Evolutionary conservation across 1,140 invertebrate genomes (phyloP), one percentile per base, ranked within the genome.

Genomic region (Hypsibius dujardini): DNA sequence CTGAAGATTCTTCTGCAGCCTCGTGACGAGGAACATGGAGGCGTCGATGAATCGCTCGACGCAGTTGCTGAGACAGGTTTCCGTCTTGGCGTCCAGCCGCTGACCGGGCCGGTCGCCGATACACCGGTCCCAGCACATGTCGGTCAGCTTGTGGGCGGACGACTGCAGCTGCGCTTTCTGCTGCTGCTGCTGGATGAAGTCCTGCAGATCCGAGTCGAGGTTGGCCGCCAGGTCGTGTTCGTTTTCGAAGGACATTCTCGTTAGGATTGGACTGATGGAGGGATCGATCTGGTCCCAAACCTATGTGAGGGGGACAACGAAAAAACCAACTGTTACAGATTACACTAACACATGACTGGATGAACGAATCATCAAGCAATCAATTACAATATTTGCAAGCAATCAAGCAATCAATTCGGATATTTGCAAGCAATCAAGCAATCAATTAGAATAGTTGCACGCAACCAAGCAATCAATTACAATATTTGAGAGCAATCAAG

Each of bases 101-200:
- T 83, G 84, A 73, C 86, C 84, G 45, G 90, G 89, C 77, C 91
- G 91, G 46, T 91, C 90, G 3, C 62, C 62, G 1, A 95, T 84
- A 78, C 93, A 95, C 79, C 90, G 90, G 14, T 95, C 92, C 92
- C 92, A 96, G 79, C 93, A 96, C 71, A 90, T 85, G 76, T 93
- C 90, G 75, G 90, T 93, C 78, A 95, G 87, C 78, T 89, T 87
- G 76, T 92, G 88, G 75, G 92, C 87, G 89, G 92, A 79, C 70
- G 82, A 84, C 85, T 86, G 78, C 60, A 74, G 73, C 71, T 70
- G 86, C 7, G 88, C 88, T 79, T 88, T 90, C 79, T 92, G 89
- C 76, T 91, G 90, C 79, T 92, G 90, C n/a, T 85, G 83, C 79
- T 88, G 81, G 2, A 92, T 78, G 80, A 92, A 90, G 75, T 88